A percentile compares a stretch with the other conserved stretches of the same genome.
Conservation (phyloP, 1,140 invertebrate species). For the Wiebesia pumilae region DNA sequence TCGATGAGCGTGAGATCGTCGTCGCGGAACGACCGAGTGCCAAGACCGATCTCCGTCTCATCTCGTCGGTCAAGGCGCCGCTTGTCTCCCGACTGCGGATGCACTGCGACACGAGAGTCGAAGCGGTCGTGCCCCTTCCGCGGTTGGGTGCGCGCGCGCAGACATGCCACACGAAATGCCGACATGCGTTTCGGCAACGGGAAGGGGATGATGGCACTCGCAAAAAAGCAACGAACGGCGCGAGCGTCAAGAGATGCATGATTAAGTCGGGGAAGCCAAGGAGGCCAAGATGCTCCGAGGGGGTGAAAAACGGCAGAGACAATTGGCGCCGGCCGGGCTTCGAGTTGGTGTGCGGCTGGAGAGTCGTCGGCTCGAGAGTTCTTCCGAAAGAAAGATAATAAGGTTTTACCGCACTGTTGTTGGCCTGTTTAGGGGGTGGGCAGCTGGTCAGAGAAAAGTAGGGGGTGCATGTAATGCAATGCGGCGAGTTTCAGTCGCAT, state of each 20-base stretch:
- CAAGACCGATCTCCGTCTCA: neutral
- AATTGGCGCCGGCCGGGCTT: slow-evolving; percentile 3
- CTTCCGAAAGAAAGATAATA: neutral
- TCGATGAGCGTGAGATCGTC: neutral
- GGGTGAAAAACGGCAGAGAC: too few relatives aligned
- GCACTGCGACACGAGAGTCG: slow-evolving; percentile 70
- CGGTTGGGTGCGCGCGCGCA: neutral
- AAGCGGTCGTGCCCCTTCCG: neutral
- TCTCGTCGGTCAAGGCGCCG: neutral
- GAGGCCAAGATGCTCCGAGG: neutral
- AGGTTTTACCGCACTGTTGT: neutral
- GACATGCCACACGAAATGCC: neutral
- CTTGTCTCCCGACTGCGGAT: slow-evolving; percentile 65
- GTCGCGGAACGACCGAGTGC: neutral
- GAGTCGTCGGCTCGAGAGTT: neutral
- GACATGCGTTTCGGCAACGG: neutral
- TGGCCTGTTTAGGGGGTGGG: neutral
- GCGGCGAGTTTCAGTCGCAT: slow-evolving; percentile 54
- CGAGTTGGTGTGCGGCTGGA: neutral
- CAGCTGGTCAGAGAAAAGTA: slow-evolving; percentile 32
- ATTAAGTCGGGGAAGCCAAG: neutral
- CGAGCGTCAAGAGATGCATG: neutral
- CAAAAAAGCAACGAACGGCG: neutral
- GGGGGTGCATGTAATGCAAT: slow-evolving; percentile 57
- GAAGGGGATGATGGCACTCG: neutral